phyloP scores from a whole-genome alignment of 2,113 vertebrate species.

The Varanus komodoensis region DNA sequence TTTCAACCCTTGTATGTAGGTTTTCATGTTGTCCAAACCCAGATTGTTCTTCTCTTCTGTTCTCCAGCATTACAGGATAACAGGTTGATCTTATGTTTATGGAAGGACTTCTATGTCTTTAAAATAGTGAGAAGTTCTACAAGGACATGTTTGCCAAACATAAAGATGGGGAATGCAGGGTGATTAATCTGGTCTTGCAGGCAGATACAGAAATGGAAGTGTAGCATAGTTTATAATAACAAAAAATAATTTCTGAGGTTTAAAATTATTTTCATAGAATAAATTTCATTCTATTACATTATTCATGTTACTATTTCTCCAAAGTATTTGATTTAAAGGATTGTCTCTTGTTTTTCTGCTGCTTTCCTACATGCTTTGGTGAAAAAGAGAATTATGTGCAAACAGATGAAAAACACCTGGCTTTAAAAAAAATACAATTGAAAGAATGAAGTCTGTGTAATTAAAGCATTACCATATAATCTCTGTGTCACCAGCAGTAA shows the following conservation, averaged over 20 bases:
- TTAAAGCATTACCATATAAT: constrained; percentile 43
- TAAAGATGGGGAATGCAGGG: background rate
- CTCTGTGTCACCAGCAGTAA: background rate
- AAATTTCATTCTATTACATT: constrained; percentile 67
- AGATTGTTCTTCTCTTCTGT: no score
- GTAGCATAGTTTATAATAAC: constrained; percentile 44
- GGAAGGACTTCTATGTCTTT: background rate
- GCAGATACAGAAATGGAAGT: background rate
- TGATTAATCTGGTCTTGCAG: background rate
- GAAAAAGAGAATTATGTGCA: constrained; percentile 52
- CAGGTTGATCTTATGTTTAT: background rate
- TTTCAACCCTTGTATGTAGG: no score
- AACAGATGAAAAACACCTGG: constrained; percentile 46
- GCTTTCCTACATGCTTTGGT: constrained; percentile 48
- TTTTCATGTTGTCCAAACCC: no score
- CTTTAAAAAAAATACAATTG: constrained; percentile 29
- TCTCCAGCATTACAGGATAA: no score
- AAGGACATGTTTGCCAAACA: no score
- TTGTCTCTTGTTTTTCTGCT: constrained; percentile 44
- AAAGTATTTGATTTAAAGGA: constrained; percentile 41
- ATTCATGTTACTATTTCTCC: constrained; percentile 65
- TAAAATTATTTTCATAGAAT: constrained; percentile 67
- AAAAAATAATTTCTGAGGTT: constrained; percentile 74
- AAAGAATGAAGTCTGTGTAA: constrained; percentile 38
- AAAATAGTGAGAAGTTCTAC: background rate